Evolutionary conservation across 2,888 invertebrate genomes (phyloP).

Genomic region (Camponotus fellah): DNA sequence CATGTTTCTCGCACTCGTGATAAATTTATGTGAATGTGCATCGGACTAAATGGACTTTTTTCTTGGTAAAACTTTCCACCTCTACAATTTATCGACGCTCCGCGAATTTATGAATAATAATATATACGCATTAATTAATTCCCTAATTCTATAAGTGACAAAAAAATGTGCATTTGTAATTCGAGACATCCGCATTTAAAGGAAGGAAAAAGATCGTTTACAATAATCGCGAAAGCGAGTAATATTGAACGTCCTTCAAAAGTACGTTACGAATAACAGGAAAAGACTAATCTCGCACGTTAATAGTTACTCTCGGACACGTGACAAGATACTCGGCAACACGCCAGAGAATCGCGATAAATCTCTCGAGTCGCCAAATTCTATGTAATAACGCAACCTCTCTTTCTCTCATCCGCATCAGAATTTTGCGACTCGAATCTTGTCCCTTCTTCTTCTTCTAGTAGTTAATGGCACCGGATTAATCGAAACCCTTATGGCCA

Average conservation of each 20-base stretch:
- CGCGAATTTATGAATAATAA: constrained; percentile 1
- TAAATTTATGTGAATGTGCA: constrained; percentile 18
- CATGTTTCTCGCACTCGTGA: background rate
- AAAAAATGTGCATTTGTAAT: background rate
- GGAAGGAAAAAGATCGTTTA: background rate
- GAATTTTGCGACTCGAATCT: constrained; percentile 3
- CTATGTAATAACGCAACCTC: background rate
- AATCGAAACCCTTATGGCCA: no score
- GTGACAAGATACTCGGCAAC: background rate
- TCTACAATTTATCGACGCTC: background rate
- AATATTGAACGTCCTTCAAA: background rate
- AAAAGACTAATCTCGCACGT: background rate
- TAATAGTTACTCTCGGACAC: background rate
- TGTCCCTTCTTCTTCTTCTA: no score
- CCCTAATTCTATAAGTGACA: background rate
- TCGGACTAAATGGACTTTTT: background rate
- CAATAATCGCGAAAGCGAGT: background rate
- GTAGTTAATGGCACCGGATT: no score
- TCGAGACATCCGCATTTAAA: background rate
- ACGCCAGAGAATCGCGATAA: background rate
- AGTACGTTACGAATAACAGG: background rate
- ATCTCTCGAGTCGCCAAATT: background rate
- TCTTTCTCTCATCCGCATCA: background rate
- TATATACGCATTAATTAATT: background rate
- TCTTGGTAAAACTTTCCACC: background rate